Conservation (phyloP, 2,797 vertebrate genomes). For the Rhadinocentrus ornatus region DNA sequence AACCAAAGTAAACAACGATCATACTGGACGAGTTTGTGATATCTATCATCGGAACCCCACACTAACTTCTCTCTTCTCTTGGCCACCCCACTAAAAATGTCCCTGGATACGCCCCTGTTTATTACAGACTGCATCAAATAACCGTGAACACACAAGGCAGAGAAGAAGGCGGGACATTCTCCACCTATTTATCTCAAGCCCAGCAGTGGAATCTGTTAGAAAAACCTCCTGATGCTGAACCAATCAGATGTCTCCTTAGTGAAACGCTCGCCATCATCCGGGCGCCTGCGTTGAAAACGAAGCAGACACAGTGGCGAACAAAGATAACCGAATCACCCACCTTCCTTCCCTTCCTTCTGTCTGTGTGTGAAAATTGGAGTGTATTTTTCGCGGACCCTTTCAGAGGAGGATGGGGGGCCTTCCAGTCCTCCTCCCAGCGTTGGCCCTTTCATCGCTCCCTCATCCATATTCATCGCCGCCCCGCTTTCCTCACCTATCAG, state of each 20-base stretch:
- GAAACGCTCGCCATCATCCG: constrained; percentile 13
- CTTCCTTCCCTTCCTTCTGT: constrained; percentile 36
- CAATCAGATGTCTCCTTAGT: constrained; percentile 38
- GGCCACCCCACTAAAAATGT: too few species aligned
- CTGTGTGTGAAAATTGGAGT: constrained; percentile 43
- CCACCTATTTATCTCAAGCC: constrained; percentile 1
- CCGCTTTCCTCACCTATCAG: constrained; percentile 71
- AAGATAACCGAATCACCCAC: constrained; percentile 49
- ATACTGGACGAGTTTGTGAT: too few species aligned
- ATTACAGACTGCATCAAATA: background rate
- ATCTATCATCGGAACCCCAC: too few species aligned
- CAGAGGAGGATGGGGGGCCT: constrained; percentile 38
- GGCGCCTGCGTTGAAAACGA: constrained; percentile 35
- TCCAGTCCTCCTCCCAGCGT: constrained; percentile 51
- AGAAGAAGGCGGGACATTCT: background rate
- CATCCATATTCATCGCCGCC: constrained; percentile 82
- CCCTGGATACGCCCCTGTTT: background rate
- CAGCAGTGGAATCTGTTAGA: background rate
- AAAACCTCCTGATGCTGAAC: constrained; percentile 12
- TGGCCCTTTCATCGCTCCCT: constrained; percentile 76
- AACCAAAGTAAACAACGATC: background rate
- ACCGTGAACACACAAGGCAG: too few species aligned
- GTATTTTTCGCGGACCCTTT: constrained; percentile 71
- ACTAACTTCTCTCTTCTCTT: too few species aligned
- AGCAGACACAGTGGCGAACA: constrained; percentile 37